These are phyloP conservation scores for Macrobrachium nipponense DNA, from an alignment of 1,140 invertebrate species.

Conservation along the genomic window DNA sequence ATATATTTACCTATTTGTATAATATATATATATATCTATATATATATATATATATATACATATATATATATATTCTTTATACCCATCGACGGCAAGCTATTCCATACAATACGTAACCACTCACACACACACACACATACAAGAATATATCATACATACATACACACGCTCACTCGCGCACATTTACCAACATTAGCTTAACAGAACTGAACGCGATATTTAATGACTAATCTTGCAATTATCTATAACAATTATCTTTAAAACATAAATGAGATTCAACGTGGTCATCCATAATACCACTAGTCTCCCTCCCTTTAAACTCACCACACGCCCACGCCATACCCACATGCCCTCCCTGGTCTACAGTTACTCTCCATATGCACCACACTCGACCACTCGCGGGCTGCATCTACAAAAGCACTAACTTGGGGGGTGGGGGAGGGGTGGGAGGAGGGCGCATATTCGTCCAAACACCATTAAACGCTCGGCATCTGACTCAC, in stretches of 20 bases:
- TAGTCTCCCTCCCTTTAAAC: not conserved
- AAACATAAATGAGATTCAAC: no score
- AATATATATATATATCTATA: no score
- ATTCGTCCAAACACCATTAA: not conserved
- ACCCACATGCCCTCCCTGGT: not conserved
- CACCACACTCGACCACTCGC: not conserved
- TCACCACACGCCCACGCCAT: not conserved
- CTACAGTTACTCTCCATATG: no score
- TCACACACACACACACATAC: not conserved
- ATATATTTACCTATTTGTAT: not conserved
- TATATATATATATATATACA: not conserved
- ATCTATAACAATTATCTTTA: not conserved
- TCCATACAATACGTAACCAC: no score
- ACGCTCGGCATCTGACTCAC: not conserved
- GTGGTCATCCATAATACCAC: not conserved
- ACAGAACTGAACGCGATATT: no score
- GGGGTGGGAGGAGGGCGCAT: no score
- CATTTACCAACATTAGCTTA: no score
- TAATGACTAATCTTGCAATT: not conserved
- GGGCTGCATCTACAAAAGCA: not conserved
- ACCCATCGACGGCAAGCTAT: no score
- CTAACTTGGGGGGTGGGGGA: not conserved
- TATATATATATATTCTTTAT: not conserved
- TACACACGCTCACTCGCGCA: no score
- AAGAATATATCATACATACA: not conserved